Evolutionary conservation across 1,140 invertebrate species (phyloP), one percentile per base, ranked within the genome.

Genomic region (Heterodera schachtii): DNA sequence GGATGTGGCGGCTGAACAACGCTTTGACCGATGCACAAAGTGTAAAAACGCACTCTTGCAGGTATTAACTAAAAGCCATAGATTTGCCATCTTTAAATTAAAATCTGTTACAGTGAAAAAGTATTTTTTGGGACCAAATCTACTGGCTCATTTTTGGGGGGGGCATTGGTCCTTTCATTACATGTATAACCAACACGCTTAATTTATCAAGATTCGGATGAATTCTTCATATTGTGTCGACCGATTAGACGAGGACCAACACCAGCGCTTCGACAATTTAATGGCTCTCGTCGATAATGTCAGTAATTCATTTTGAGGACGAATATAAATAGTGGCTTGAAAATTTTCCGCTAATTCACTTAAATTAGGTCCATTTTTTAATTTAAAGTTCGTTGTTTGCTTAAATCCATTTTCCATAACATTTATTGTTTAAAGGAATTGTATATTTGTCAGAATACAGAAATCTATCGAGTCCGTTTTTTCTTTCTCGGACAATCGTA

Each of bases 1-100:
- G n/a, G 81, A 82, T 75, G 69, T 82, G 8, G 78, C 79, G 31
- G 81, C 81, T 13, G 81, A 82, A 21, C 57, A 82, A n/a, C 79
- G 81, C 31, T 82, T 70, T 80, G 81, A 82, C 46, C 81, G 81
- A 5, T 82, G 81, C 64, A 75, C 31, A 7, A 73, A 74, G n/a
- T 82, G 81, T n/a, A 49, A 73, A 57, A 81, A 79, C 13, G 81
- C 70, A 43, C 69, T 82, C 5, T 67, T 82, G 21, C 66, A 82
- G 57, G 67, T 82, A 69, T 31, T 41, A 9, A 43, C 7, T 19
- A n/a, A 11, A 41, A 71, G 49, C 6, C 31, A 31, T 31, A 0
- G 31, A 31, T 31, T 31, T 31, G 31, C 31, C 31, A 31, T 31
- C 31, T 31, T 31, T 31, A 31, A 31, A 31, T 31, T 31, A 31